Evolutionary conservation across 2,797 vertebrate species (phyloP), one percentile per base, ranked within the genome.

Genomic region (Platyrinchus mystaceus): DNA sequence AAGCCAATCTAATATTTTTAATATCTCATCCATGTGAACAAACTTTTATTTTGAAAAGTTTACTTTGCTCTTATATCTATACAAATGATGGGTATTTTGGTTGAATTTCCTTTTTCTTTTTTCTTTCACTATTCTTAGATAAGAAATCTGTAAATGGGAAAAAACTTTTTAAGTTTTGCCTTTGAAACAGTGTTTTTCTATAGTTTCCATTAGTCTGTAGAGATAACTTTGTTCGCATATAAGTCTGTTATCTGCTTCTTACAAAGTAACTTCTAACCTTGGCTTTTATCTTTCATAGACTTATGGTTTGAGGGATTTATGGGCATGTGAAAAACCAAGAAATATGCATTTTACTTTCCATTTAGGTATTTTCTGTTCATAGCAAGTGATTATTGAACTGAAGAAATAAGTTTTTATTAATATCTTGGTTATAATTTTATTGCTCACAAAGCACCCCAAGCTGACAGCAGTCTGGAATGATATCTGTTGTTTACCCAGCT

Each of bases 341-440:
- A 84, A 82, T 73, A 56, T 5, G 20, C 44, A 46, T 94, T 93
- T 86, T 81, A 56, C 46, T 93, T 93, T 89, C 27, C 50, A 39
- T 52, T 47, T 81, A 36, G 19, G 44, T 73, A 62, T 95, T 93
- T 58, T 39, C 28, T 84, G 7, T 71, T 93, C 52, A 41, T 66
- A 91, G 14, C n/a, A 71, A 71, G 28, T 27, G 64, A 89, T 79
- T 91, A 69, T 30, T 90, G 80, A 93, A 90, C 22, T 67, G 83
- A 86, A 94, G 30, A 91, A 90, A 76, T 76, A 14, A 49, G 20
- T 24, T 95, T 93, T 91, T 94, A 84, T 73, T 94, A 93, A 88
- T 88, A 66, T 16, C 43, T 88, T 68, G 18, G 30, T 80, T 88
- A 30, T 52, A 74, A 87, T 84, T 93, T 92, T 83, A 90, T 86